Percentiles rank a stretch among this genome's conserved stretches.
phyloP scores from a whole-genome alignment of 2,888 invertebrate genomes.

The Ypsolopha sequella region DNA sequence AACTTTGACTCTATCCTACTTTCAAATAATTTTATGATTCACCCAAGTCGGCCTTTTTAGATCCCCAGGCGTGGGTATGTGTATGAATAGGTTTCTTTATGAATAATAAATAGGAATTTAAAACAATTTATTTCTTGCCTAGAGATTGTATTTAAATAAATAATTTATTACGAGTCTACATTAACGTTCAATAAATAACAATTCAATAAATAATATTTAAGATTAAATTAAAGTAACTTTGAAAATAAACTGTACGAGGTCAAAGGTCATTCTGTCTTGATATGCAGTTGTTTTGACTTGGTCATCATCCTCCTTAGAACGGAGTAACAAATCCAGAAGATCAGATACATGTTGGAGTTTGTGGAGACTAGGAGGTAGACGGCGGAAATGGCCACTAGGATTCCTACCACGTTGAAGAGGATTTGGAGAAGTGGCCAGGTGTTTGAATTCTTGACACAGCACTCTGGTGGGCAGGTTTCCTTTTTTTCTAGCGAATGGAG shows the following conservation, averaged over 20 bases:
- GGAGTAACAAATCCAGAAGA: constrained; percentile 54
- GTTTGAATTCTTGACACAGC: constrained; percentile 18
- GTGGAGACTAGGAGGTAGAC: constrained; percentile 45
- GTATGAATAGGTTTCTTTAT: neutral
- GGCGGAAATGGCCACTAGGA: constrained; percentile 43
- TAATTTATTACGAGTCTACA: neutral
- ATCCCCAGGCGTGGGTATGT: no score
- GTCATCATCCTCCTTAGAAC: constrained; percentile 41
- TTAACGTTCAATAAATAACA: neutral
- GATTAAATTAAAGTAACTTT: neutral
- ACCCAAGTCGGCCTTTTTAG: no score
- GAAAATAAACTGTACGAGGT: no score
- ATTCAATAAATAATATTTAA: neutral
- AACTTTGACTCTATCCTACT: no score
- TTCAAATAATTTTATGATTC: no score
- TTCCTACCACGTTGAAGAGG: constrained; percentile 37
- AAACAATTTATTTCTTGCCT: constrained; percentile 18
- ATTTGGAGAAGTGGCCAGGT: constrained; percentile 14
- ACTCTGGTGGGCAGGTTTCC: constrained; percentile 26
- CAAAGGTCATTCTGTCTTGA: constrained; percentile 22
- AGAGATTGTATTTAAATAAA: constrained; percentile 8
- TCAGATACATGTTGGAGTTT: constrained; percentile 46
- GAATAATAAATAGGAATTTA: constrained; percentile 5
- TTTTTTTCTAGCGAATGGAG: constrained; percentile 15
- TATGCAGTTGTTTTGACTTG: constrained; percentile 19